Conservation (phyloP, 2,888 invertebrate species). For the Aspidiotus rigidus region DNA sequence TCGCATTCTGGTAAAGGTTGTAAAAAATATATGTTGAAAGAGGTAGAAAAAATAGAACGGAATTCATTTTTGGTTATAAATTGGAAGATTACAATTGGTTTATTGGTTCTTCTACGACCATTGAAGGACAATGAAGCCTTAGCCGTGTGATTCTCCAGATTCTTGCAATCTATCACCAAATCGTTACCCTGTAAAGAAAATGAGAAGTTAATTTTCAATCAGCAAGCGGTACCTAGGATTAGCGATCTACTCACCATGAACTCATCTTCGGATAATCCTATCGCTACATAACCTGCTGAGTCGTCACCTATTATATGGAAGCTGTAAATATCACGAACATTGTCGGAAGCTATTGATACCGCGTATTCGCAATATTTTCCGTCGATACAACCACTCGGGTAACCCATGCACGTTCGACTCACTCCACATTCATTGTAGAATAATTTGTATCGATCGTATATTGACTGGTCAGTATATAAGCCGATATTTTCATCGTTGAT, state of each 20-base stretch:
- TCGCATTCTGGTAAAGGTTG: too few relatives aligned
- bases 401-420: slow-evolving; percentile 68
- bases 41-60: too few relatives aligned
- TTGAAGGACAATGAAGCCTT: too few relatives aligned
- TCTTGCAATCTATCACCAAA: too few relatives aligned
- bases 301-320: slow-evolving; percentile 54
- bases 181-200: too few relatives aligned
- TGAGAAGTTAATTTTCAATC: too few relatives aligned
- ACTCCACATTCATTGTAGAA: slow-evolving; percentile 65
- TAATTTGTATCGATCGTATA: slow-evolving; percentile 47
- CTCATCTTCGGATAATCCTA: slow-evolving; percentile 66
- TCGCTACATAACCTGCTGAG: slow-evolving; percentile 59
- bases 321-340: slow-evolving; percentile 44
- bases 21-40: too few relatives aligned
- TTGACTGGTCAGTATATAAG: slow-evolving; percentile 40
- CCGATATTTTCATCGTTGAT: slow-evolving; percentile 47
- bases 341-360: slow-evolving; percentile 51
- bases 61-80: too few relatives aligned
- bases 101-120: too few relatives aligned
- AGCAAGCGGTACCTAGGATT: too few relatives aligned
- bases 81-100: too few relatives aligned
- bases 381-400: slow-evolving; percentile 58
- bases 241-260: slow-evolving; percentile 53
- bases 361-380: slow-evolving; percentile 59
- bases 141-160: too few relatives aligned